phyloP scores from a whole-genome alignment of 2,888 invertebrate genomes.

The Scaptomyza flava region DNA sequence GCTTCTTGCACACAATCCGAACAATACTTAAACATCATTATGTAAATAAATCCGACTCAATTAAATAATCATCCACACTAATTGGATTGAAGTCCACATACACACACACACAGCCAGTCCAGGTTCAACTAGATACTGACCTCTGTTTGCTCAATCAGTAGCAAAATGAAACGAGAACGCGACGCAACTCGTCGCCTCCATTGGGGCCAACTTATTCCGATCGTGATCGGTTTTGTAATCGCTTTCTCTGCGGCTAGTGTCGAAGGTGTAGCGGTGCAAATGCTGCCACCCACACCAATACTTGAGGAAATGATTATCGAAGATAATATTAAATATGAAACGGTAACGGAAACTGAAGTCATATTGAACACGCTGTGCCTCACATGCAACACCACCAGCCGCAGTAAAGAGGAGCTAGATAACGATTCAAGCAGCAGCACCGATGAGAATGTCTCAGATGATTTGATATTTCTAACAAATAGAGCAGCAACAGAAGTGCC shows the following conservation, averaged over 20 bases:
- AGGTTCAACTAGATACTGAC: background rate
- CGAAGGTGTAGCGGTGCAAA: background rate
- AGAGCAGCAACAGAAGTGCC: constrained; percentile 29
- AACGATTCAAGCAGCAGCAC: constrained; percentile 22
- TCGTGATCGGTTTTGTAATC: constrained; percentile 14
- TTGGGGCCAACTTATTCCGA: constrained; percentile 15
- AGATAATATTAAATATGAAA: constrained; percentile 41
- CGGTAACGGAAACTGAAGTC: constrained; percentile 28
- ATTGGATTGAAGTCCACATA: constrained; percentile 7
- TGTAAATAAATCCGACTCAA: constrained; percentile 49
- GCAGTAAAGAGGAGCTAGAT: constrained; percentile 32
- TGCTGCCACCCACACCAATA: constrained; percentile 7
- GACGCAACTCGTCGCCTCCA: constrained; percentile 27
- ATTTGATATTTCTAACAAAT: constrained; percentile 77
- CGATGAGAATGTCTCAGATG: constrained; percentile 65
- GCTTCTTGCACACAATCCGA: constrained; percentile 17
- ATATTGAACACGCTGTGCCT: constrained; percentile 52
- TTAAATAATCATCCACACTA: constrained; percentile 68
- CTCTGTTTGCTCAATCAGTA: constrained; percentile 15
- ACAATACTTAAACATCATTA: background rate
- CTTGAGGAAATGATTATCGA: constrained; percentile 22
- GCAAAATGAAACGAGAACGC: constrained; percentile 39
- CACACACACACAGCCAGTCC: background rate
- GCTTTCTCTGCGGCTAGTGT: background rate
- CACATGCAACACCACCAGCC: constrained; percentile 37